A percentile compares a stretch with the other conserved stretches of the same genome.
phyloP scores from a whole-genome alignment of 2,888 invertebrate genomes.

The Dyspetes luteomarginatus region DNA sequence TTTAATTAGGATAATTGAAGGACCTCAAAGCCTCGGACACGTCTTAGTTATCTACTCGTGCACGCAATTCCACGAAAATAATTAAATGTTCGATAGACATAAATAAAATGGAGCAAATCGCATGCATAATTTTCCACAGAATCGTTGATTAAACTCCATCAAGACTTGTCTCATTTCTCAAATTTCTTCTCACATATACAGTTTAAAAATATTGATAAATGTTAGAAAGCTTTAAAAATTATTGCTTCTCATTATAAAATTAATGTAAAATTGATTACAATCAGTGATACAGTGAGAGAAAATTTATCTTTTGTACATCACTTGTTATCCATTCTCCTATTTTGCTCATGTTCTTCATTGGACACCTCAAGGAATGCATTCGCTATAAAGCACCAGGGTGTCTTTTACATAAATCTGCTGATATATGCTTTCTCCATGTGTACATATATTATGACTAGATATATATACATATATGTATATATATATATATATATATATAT shows the following conservation, averaged over 20 bases:
- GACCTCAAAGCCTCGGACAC: too few relatives aligned
- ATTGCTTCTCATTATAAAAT: conserved; percentile 40
- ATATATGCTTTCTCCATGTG: too few relatives aligned
- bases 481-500: conserved; percentile 9
- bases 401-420: conserved; percentile 75
- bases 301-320: conserved; percentile 47
- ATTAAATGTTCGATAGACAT: too few relatives aligned
- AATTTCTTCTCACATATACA: background rate
- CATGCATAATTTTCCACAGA: too few relatives aligned
- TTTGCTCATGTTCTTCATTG: conserved; percentile 49
- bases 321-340: conserved; percentile 44
- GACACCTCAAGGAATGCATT: conserved; percentile 70
- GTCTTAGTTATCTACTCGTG: too few relatives aligned
- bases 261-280: conserved; percentile 53
- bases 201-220: background rate
- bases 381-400: conserved; percentile 67
- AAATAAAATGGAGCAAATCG: too few relatives aligned
- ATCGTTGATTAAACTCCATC: too few relatives aligned
- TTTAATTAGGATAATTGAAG: too few relatives aligned
- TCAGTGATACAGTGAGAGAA: conserved; percentile 50
- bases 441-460: conserved; percentile 69
- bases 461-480: conserved; percentile 63
- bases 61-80: too few relatives aligned
- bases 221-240: background rate
- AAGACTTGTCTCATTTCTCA: background rate